Base-by-base conservation (phyloP, 2,888 invertebrate genomes). In the Trileptium ribeirensis region DNA sequence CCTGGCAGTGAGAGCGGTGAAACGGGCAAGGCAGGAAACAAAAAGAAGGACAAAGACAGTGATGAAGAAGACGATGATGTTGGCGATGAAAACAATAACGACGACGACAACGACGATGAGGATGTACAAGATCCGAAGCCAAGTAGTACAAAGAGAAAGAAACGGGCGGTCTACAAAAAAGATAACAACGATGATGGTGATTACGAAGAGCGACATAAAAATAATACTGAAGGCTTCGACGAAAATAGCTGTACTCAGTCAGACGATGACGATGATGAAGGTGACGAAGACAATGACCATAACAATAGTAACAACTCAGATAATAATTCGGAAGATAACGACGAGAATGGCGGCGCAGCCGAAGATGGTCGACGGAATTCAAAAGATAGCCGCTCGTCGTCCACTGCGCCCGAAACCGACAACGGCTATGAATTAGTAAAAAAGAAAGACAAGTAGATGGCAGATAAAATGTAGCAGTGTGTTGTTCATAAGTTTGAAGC, bases 241-340 rank as follows among this genome's bases (percentile, higher is more conserved):
- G 51, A 51, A 8, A 51, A 51, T 51, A 51, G 51, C 51, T 15
- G 24, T 51, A 15, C 24, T 8, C 8, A 51, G 51, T 8, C 8
- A 51, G 8, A 51, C 8, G 24, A 8, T 24, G 24, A 8, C 24
- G 8, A 51, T 24, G 51, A 24, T 24, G 24, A 15, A 8, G 51
- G 51, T 51, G 80, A 81, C 33, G 3, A 51, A 15, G 51, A 51
- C 24, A n/a, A n/a, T n/a, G n/a, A n/a, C 19, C 34, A 34, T 38
- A 31, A n/a, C 2, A 51, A 82, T 0, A 82, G n/a, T n/a, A n/a
- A n/a, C n/a, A n/a, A 82, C 15, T 82, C 82, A 0, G 79, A 82
- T 29, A 82, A 84, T n/a, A 83, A 83, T 70, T 19, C 74, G 39
- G 79, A 67, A 19, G 81, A 84, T 40, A 67, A 24, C 1, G 29